Evolutionary conservation across 2,888 invertebrate genomes (phyloP), one percentile per base, ranked within the genome.

Genomic region (Chaetoderma sp.): DNA sequence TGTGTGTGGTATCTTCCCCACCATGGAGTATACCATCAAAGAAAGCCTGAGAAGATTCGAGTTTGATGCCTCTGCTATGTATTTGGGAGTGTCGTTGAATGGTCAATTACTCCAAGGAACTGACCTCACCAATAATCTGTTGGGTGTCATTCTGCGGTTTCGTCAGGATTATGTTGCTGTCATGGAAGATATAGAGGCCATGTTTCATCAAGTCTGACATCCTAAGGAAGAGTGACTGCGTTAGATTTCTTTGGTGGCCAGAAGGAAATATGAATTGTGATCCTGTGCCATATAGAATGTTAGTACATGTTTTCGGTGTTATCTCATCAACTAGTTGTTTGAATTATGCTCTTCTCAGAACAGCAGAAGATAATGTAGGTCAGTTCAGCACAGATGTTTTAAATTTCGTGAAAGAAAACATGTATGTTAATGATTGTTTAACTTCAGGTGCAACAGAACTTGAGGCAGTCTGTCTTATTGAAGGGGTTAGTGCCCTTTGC

Each of bases 61-160:
- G 8, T 72, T 72, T 45, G 66, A 72, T 36, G 63, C 63, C 44
- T 63, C 71, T 2, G 64, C 67, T 2, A 62, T 63, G 36, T 70
- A 44, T 36, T 23, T 69, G 27, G 70, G 66, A 2, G 45, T 62
- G 1, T 72, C 70, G 6, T 52, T 75, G 18, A 75, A 73, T 45
- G 49, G 60, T 10, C 50, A 61, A 28, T 52, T 74, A 16, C 21
- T 72, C 16, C 68, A 61, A 28, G 75, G 73, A 1, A 72, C 75
- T 13, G 72, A 75, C 54, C 60, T 74, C 13, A 70, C 60, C 16
- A 74, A 71, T 42, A 71, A 50, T 25, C 56, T 72, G 18, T 18
- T 73, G n/a, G 75, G 70, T 10, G 72, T 68, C 10, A 47, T 75
- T 13, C 36, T 65, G 3, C 58, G 70, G 27, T 75, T 72, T 47